These are phyloP conservation scores for Saturnia japonica DNA, from an alignment of 2,888 invertebrate genomes.

Conservation along the genomic window DNA sequence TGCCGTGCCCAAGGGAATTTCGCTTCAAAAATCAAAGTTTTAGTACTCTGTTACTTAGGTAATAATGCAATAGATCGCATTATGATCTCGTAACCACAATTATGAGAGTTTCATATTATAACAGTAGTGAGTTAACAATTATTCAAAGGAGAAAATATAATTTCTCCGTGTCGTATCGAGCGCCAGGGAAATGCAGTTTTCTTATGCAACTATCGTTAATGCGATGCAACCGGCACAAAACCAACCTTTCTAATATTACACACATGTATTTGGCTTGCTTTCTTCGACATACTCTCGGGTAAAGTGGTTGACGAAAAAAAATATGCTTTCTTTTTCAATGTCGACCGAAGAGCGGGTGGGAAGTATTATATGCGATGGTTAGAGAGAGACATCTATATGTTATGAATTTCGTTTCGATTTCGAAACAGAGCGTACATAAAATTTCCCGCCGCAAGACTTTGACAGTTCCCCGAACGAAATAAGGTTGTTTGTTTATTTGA, in stretches of 20 bases:
- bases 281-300: constrained; percentile 77
- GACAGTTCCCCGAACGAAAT: constrained; percentile 51
- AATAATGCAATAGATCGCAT: not conserved
- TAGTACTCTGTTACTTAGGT: not conserved
- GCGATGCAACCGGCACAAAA: constrained; percentile 71
- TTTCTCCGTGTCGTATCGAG: constrained; percentile 42
- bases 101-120: constrained; percentile 21
- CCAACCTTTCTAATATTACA: constrained; percentile 78
- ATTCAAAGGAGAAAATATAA: constrained; percentile 24
- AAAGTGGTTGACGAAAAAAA: constrained; percentile 71
- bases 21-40: too few relatives aligned
- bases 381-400: constrained; percentile 57
- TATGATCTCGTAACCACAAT: constrained; percentile 14
- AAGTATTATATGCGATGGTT: constrained; percentile 37
- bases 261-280: constrained; percentile 78
- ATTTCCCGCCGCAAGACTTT: constrained; percentile 58
- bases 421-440: constrained; percentile 56
- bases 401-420: constrained; percentile 62
- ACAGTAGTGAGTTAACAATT: constrained; percentile 14
- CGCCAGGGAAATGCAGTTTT: constrained; percentile 72
- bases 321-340: constrained; percentile 81
- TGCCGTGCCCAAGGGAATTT: too few relatives aligned
- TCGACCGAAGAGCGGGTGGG: constrained; percentile 56
- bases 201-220: constrained; percentile 75
- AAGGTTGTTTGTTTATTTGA: constrained; percentile 54